Evolutionary conservation across 2,888 invertebrate genomes (phyloP).

Genomic region (Phyllotreta cruciferae): DNA sequence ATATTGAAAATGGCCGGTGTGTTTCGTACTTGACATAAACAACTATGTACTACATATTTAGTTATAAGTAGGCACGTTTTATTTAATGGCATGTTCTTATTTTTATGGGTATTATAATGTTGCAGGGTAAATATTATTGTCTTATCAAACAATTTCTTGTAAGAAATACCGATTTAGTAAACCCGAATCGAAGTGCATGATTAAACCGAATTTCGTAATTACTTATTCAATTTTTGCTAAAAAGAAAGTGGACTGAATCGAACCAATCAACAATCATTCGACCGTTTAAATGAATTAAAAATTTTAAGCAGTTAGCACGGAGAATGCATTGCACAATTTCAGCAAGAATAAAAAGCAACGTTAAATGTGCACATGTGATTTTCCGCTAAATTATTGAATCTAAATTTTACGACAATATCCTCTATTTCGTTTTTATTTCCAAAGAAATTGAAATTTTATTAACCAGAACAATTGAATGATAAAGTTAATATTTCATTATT

Average conservation of each 20-base stretch:
- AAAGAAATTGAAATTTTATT: constrained; percentile 13
- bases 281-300: constrained; percentile 6
- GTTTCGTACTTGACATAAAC: too few relatives aligned
- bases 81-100: too few relatives aligned
- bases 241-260: constrained; percentile 2
- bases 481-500: constrained; percentile 8
- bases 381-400: constrained; percentile 2
- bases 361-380: constrained; percentile 1
- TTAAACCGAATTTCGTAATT: constrained; percentile 6
- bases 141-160: too few relatives aligned
- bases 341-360: not conserved
- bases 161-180: too few relatives aligned
- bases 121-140: too few relatives aligned
- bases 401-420: constrained; percentile 14
- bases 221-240: constrained; percentile 6
- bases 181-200: not conserved
- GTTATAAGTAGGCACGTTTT: too few relatives aligned
- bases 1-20: too few relatives aligned
- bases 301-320: not conserved
- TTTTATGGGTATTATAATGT: too few relatives aligned
- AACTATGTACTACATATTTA: too few relatives aligned
- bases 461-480: constrained; percentile 15
- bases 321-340: not conserved
- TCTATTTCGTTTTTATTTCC: constrained; percentile 13
- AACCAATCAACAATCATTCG: not conserved